Percentiles rank a stretch among this genome's conserved stretches.
Conservation (phyloP, 2,113 vertebrate genomes). For the Malurus cyaneus region DNA sequence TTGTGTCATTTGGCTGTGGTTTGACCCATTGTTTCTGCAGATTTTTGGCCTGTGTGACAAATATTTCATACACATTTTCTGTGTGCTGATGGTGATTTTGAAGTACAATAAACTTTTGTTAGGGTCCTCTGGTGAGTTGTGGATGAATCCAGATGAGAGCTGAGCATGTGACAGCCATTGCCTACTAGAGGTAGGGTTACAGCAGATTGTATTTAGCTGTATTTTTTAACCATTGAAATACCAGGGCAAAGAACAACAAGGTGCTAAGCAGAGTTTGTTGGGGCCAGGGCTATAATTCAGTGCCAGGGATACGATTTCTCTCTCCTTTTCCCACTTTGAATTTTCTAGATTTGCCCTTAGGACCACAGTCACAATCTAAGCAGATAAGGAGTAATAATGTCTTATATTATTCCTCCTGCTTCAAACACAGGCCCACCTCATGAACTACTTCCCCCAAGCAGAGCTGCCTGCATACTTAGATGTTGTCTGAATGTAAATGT, state of each 20-base stretch:
- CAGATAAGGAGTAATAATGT: not conserved
- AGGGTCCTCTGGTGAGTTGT: not conserved
- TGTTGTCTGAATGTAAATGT: not conserved
- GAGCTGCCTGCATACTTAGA: not conserved
- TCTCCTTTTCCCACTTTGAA: not conserved
- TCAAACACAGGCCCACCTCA: not conserved
- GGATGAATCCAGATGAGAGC: not conserved
- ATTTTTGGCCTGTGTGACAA: not conserved
- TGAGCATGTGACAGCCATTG: not conserved
- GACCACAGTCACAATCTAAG: not conserved
- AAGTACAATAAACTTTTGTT: not conserved
- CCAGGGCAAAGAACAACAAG: not conserved
- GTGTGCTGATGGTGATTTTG: not conserved
- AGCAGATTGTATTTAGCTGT: not conserved
- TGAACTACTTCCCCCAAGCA: not conserved
- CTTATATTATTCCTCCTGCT: not conserved
- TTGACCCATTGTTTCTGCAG: not conserved
- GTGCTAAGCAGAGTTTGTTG: not conserved
- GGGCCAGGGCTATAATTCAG: not conserved
- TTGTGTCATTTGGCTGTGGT: not conserved
- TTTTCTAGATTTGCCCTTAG: not conserved
- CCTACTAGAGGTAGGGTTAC: not conserved
- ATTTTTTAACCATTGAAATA: not conserved
- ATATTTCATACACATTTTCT: not conserved
- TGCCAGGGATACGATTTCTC: not conserved